Evolutionary conservation across 1,140 invertebrate species (phyloP), one percentile per base, ranked within the genome.

Genomic region (Scaptomyza hsui): DNA sequence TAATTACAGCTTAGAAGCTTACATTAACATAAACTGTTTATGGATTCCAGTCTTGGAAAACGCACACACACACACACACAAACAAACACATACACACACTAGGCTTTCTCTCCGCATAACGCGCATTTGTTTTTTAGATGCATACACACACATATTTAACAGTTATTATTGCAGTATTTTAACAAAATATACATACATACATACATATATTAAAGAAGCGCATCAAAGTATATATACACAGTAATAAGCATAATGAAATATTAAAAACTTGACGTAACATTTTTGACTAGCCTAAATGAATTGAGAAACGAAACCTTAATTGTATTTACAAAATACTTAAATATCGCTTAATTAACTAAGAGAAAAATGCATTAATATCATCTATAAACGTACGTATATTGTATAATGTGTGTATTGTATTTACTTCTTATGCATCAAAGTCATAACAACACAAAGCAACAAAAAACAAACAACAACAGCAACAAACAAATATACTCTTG

Each of bases 321-420:
- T 85, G 81, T 85, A 88, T 86, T 86, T 86, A 59, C 52, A 88
- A 86, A 88, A 86, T 86, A 86, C 81, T 82, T 86, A 70, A 80
- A 71, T 77, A 86, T 85, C 73, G 82, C 77, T 74, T 81, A 75
- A 74, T 37, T 51, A 45, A 76, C 35, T 19, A 59, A 73, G 65
- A 37, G 13, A 29, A 2, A 7, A 55, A 78, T 65, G 69, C 75
- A 61, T 53, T 68, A 77, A 83, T 49, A 73, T 64, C 77, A 81
- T 74, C 60, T 81, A 78, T 71, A 70, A 37, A 71, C 68, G 52
- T 80, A 75, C 49, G 56, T 79, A 79, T 79, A 79, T 69, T 78
- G 76, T 67, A 79, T 79, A 79, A 81, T 82, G 79, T 79, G 62
- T 60, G 41, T 69, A 81, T 80, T 85, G 77, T 85, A 85, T 81